phyloP scores from a whole-genome alignment of 2,888 invertebrate species.

The Nomada hirtipes region DNA sequence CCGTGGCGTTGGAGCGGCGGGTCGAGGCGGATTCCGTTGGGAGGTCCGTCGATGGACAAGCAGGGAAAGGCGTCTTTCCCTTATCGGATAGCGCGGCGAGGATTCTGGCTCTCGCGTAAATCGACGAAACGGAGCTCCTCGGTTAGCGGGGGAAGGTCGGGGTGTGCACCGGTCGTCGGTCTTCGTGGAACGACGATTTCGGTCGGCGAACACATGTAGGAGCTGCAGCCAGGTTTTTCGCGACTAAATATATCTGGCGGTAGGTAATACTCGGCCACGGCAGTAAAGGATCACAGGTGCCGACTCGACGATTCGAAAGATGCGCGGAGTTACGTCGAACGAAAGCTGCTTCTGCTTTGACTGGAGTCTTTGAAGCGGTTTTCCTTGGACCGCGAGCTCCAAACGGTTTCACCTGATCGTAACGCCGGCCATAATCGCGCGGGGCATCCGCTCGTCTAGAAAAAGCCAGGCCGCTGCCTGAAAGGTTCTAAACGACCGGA shows the following conservation, averaged over 20 bases:
- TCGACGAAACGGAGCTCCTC: not conserved
- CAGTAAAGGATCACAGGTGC: constrained; percentile 1
- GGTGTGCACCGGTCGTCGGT: no score
- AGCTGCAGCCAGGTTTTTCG: not conserved
- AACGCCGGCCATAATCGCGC: constrained; percentile 72
- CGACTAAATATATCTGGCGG: constrained; percentile 38
- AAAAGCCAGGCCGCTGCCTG: constrained; percentile 42
- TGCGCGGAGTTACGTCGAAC: constrained; percentile 26
- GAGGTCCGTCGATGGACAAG: constrained; percentile 36
- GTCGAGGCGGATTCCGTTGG: constrained; percentile 20
- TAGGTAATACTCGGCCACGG: not conserved
- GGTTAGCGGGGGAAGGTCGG: no score
- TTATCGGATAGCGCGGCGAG: not conserved
- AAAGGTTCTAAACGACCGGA: constrained; percentile 75
- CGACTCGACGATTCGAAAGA: constrained; percentile 12
- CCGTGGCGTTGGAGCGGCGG: constrained; percentile 57
- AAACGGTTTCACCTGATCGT: constrained; percentile 77
- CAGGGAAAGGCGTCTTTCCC: constrained; percentile 28
- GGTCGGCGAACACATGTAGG: not conserved
- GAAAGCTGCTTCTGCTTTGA: constrained; percentile 48
- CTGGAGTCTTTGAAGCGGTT: constrained; percentile 72
- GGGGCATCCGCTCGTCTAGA: constrained; percentile 38
- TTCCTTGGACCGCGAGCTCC: constrained; percentile 61
- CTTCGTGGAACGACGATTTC: not conserved
- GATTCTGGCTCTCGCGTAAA: not conserved